phyloP scores from a whole-genome alignment of 2,797 vertebrate genomes.

The Arctocebus calabarensis region DNA sequence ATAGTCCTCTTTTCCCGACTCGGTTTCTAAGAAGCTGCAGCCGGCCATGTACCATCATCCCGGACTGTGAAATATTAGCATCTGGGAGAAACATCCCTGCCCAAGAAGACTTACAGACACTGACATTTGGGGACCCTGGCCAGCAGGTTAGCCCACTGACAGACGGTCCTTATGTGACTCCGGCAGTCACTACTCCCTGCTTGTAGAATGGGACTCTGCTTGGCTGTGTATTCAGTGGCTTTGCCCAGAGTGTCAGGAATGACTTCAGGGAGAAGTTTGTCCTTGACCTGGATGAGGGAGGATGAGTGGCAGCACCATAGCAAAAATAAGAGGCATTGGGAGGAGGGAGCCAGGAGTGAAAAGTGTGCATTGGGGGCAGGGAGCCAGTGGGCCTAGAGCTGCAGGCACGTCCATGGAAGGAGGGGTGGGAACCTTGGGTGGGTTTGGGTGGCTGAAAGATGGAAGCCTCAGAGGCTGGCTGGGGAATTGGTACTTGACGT shows the following conservation, averaged over 20 bases:
- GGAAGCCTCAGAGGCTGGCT: background rate
- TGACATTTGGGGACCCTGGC: background rate
- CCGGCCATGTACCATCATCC: rapidly evolving
- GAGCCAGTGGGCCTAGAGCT: background rate
- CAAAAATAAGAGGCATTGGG: background rate
- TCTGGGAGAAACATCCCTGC: background rate
- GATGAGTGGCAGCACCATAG: too few species aligned
- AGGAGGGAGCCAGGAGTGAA: background rate
- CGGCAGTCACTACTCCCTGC: background rate
- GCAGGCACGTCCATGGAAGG: background rate
- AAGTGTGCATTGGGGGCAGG: background rate
- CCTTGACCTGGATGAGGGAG: background rate
- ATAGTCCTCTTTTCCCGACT: too few species aligned
- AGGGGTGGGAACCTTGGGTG: background rate
- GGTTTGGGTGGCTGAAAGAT: background rate
- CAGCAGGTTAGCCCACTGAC: background rate
- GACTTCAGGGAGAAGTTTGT: background rate
- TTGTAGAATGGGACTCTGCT: rapidly evolving
- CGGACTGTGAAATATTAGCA: background rate
- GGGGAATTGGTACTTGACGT: background rate
- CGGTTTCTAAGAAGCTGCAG: background rate
- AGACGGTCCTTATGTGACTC: background rate
- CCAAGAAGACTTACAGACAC: background rate
- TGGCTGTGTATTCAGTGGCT: background rate
- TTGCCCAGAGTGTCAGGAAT: background rate